phyloP scores from a whole-genome alignment of 2,888 invertebrate species.

The Drepana falcataria region DNA sequence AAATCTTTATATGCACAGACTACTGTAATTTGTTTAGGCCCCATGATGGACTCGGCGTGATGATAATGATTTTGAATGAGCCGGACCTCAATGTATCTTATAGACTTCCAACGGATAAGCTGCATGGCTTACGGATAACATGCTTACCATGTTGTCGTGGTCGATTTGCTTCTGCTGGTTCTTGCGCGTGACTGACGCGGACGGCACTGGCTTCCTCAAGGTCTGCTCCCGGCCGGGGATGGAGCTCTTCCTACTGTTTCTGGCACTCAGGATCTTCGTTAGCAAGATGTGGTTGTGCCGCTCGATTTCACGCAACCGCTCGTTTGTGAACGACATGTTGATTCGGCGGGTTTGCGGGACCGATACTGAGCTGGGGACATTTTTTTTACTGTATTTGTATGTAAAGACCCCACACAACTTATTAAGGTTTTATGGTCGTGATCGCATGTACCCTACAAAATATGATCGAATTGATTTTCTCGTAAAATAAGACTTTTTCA shows the following conservation, averaged over 20 bases:
- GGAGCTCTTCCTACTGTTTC: conserved; percentile 53
- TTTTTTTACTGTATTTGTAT: too few relatives aligned
- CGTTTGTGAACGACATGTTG: conserved; percentile 79
- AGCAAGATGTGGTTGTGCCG: conserved; percentile 79
- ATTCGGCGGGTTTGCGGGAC: conserved; percentile 46
- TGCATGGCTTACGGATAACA: background rate
- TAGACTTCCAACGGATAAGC: background rate
- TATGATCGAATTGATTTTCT: too few relatives aligned
- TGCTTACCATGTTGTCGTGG: conserved; percentile 75
- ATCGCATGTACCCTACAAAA: too few relatives aligned
- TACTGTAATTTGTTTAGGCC: too few relatives aligned
- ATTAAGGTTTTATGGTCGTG: too few relatives aligned
- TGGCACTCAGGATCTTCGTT: conserved; percentile 74
- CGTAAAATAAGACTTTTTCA: too few relatives aligned
- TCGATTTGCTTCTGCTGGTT: conserved; percentile 77
- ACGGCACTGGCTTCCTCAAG: conserved; percentile 37
- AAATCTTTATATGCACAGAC: too few relatives aligned
- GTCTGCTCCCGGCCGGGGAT: conserved; percentile 43
- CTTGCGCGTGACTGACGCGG: conserved; percentile 73
- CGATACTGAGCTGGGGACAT: conserved; percentile 46
- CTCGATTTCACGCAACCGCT: conserved; percentile 79
- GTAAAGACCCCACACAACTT: background rate
- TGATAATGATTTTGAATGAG: too few relatives aligned
- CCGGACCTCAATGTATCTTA: too few relatives aligned
- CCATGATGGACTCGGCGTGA: too few relatives aligned